Conservation (phyloP, 2,113 vertebrate genomes). For the Marmota monax region DNA sequence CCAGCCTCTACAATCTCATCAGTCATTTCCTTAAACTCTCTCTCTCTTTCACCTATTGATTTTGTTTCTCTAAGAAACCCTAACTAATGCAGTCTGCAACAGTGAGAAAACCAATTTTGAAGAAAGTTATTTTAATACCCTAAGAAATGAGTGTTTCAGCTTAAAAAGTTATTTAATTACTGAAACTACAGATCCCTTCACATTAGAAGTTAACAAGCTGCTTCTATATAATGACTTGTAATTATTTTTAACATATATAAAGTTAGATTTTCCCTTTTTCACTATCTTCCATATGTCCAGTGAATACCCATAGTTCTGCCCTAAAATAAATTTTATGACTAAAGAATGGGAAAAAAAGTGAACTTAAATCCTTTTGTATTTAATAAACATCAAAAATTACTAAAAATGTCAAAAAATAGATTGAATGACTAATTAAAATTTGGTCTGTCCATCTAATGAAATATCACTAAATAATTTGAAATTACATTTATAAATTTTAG, state of each 20-base stretch:
- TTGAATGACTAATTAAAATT: neutral
- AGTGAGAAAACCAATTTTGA: neutral
- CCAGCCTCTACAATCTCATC: neutral
- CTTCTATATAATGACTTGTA: neutral
- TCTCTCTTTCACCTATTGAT: neutral
- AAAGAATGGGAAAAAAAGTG: neutral
- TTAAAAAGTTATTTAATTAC: neutral
- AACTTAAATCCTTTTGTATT: neutral
- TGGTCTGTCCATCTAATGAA: neutral
- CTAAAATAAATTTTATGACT: neutral
- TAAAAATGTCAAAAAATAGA: neutral
- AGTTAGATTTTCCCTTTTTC: neutral
- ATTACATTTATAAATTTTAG: neutral
- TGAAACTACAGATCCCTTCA: neutral
- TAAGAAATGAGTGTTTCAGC: neutral
- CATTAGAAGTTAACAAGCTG: neutral
- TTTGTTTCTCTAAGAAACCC: neutral
- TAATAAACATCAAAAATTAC: neutral
- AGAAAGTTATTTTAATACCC: neutral
- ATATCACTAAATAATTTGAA: constrained; percentile 39
- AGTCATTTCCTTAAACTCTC: neutral
- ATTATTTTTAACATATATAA: neutral
- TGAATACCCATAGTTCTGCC: neutral
- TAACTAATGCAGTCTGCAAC: neutral
- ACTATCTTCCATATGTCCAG: neutral